These are phyloP conservation scores for Saccostrea cuccullata DNA, from an alignment of 1,140 invertebrate species.

Conservation along the genomic window DNA sequence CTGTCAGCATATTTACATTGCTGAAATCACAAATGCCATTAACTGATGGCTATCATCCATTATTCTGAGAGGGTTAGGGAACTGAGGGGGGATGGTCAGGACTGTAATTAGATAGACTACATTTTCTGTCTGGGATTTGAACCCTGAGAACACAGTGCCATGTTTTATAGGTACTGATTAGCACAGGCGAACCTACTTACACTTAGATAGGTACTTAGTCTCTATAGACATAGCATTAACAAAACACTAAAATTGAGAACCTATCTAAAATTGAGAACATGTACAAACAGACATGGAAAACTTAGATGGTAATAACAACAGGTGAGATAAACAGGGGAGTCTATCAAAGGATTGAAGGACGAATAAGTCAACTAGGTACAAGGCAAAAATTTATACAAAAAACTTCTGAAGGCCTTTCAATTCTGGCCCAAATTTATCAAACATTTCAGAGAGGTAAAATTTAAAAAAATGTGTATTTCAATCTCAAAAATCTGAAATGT, in stretches of 20 bases:
- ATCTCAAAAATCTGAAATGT: no score
- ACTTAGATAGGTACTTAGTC: neutral
- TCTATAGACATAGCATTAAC: neutral
- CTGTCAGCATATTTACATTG: conserved; percentile 1
- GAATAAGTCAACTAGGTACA: neutral
- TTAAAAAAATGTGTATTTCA: no score
- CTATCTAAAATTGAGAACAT: neutral
- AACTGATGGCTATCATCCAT: neutral
- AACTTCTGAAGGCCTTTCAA: neutral
- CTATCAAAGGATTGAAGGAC: neutral
- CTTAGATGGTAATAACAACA: neutral
- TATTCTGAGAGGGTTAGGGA: neutral
- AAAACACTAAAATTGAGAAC: conserved; percentile 2
- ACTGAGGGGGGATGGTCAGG: neutral
- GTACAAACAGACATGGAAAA: neutral
- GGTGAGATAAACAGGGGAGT: neutral
- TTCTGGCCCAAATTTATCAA: no score
- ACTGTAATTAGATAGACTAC: conserved; percentile 3
- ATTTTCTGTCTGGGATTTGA: neutral
- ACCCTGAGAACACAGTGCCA: neutral
- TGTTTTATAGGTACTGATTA: neutral
- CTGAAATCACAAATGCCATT: neutral
- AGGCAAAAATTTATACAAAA: neutral
- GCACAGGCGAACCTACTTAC: neutral
- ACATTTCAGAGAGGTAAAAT: no score